A percentile compares a stretch with the other conserved stretches of the same genome.
Conservation (phyloP, 2,797 vertebrate species). For the Sebastes steindachneri region DNA sequence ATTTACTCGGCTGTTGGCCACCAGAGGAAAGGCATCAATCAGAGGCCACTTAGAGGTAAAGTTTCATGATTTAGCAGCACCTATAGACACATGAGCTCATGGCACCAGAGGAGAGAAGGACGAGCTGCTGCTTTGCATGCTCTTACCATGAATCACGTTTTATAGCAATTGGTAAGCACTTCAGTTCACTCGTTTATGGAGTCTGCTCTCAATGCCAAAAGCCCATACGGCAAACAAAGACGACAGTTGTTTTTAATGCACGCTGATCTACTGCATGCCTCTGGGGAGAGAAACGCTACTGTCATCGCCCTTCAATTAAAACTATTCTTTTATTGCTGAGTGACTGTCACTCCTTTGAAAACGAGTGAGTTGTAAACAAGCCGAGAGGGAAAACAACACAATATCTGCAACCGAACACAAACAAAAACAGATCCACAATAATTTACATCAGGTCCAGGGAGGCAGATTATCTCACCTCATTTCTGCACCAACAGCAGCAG, state of each 20-base stretch:
- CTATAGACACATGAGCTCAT: slow-evolving; percentile 42
- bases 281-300: slow-evolving; percentile 19
- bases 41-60: slow-evolving; percentile 54
- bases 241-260: slow-evolving; percentile 22
- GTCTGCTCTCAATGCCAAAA: slow-evolving; percentile 16
- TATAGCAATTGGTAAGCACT: slow-evolving; percentile 21
- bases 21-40: slow-evolving; percentile 61
- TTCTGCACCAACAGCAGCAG: slow-evolving; percentile 35
- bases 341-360: slow-evolving; percentile 26
- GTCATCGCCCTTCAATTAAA: slow-evolving; percentile 33
- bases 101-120: slow-evolving; percentile 9
- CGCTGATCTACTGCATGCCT: background rate
- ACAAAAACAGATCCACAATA: background rate
- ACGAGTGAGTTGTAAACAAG: slow-evolving; percentile 21
- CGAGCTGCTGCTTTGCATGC: slow-evolving; percentile 26
- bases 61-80: slow-evolving; percentile 43
- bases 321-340: slow-evolving; percentile 20
- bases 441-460: background rate
- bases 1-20: slow-evolving; percentile 50
- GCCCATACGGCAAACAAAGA: slow-evolving; percentile 29
- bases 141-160: slow-evolving; percentile 48
- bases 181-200: slow-evolving; percentile 26
- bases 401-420: background rate
- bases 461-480: slow-evolving; percentile 42
- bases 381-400: background rate